A percentile compares a stretch with the other conserved stretches of the same genome.
These are phyloP conservation scores for Autographa gamma DNA, from an alignment of 2,888 invertebrate genomes.

Conservation along the genomic window DNA sequence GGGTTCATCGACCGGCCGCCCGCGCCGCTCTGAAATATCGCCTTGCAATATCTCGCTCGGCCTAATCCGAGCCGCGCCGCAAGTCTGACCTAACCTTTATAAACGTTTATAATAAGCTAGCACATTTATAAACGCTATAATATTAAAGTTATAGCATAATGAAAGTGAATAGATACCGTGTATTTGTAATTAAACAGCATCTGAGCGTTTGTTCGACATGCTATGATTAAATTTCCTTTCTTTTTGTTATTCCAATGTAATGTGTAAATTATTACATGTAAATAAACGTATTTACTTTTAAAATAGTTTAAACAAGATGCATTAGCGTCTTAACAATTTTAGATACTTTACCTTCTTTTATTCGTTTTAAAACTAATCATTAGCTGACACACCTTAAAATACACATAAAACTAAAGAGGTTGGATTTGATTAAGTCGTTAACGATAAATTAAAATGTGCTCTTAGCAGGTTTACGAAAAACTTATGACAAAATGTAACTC, in stretches of 20 bases:
- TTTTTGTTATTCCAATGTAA: not conserved
- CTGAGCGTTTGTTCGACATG: conserved; percentile 32
- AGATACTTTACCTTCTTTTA: conserved; percentile 6
- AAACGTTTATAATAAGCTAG: conserved; percentile 57
- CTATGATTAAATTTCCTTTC: conserved; percentile 12
- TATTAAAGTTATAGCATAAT: conserved; percentile 53
- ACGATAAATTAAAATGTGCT: conserved; percentile 20
- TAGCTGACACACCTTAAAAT: not conserved
- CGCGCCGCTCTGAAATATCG: conserved; percentile 82
- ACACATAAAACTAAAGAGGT: not conserved
- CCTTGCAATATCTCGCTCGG: conserved; percentile 81
- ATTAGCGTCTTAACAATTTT: not conserved
- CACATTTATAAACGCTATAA: conserved; percentile 48
- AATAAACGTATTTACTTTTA: not conserved
- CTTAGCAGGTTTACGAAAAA: not conserved
- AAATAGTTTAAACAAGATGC: not conserved
- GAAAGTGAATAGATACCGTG: conserved; percentile 49
- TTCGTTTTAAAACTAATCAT: not conserved
- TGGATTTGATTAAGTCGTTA: conserved; percentile 16
- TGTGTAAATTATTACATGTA: not conserved
- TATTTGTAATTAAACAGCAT: conserved; percentile 52
- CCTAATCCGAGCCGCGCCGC: conserved; percentile 71
- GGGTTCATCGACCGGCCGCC: conserved; percentile 84
- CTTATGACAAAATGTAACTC: not conserved
- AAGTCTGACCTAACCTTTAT: conserved; percentile 73